Evolutionary conservation across 2,113 vertebrate species (phyloP).

Genomic region (Onychostruthus taczanowskii): DNA sequence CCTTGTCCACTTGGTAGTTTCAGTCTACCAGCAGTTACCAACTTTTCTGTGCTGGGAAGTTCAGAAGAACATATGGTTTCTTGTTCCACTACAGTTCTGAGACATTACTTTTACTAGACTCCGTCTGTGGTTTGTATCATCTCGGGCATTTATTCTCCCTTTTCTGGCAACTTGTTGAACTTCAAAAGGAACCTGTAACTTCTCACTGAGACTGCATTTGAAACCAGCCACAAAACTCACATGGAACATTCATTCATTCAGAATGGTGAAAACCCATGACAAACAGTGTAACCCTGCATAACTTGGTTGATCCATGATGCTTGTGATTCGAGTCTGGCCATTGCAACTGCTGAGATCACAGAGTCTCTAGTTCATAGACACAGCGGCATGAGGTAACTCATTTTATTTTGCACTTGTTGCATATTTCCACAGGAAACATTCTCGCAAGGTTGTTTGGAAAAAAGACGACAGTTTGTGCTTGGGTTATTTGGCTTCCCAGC

Average conservation of each 20-base stretch:
- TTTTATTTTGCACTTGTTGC: constrained; percentile 93
- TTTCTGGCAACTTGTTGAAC: constrained; percentile 64
- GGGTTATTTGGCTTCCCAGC: constrained; percentile 79
- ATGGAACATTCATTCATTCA: constrained; percentile 77
- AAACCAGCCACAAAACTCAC: constrained; percentile 80
- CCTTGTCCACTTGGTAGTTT: constrained; percentile 54
- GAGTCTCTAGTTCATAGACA: constrained; percentile 87
- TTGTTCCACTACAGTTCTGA: constrained; percentile 62
- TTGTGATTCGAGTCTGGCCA: constrained; percentile 80
- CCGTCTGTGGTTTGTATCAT: constrained; percentile 52
- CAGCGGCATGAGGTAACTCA: constrained; percentile 93
- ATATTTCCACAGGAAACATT: constrained; percentile 99
- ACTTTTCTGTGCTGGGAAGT: constrained; percentile 44
- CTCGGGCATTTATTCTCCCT: constrained; percentile 35
- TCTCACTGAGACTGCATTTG: constrained; percentile 76
- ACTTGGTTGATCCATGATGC: constrained; percentile 75
- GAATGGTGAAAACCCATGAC: constrained; percentile 77
- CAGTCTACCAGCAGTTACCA: constrained; percentile 58
- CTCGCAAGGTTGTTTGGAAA: constrained; percentile 86
- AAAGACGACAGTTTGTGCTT: constrained; percentile 86
- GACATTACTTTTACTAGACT: constrained; percentile 48
- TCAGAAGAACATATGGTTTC: constrained; percentile 62
- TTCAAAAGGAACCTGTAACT: constrained; percentile 76
- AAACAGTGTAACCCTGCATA: constrained; percentile 76
- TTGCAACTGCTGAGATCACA: constrained; percentile 78